Conservation (phyloP, 2,797 vertebrate species). For the Characodon lateralis region DNA sequence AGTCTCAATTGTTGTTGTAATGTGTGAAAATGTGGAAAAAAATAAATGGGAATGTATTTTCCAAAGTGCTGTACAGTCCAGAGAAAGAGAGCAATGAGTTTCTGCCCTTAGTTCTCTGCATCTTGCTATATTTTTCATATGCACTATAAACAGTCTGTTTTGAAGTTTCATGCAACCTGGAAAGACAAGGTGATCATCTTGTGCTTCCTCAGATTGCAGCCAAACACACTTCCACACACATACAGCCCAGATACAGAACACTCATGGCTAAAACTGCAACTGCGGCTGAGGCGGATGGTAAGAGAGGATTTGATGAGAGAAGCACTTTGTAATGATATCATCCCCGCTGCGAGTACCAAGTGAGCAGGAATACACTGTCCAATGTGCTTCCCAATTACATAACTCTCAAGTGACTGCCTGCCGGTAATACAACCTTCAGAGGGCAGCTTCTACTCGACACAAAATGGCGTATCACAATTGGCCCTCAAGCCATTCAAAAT, state of each 20-base stretch:
- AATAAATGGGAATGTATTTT: background rate
- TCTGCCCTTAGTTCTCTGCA: background rate
- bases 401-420: conserved; percentile 59
- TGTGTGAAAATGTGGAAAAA: background rate
- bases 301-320: conserved; percentile 69
- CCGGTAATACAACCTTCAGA: conserved; percentile 60
- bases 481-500: conserved; percentile 41
- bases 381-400: conserved; percentile 60
- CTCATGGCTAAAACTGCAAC: conserved; percentile 33
- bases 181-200: conserved; percentile 26
- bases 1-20: background rate
- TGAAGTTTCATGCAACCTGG: conserved; percentile 8
- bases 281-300: conserved; percentile 39
- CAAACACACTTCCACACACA: conserved; percentile 3
- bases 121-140: conserved; percentile 28
- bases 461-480: conserved; percentile 29
- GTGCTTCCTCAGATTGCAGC: conserved; percentile 21
- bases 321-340: conserved; percentile 71
- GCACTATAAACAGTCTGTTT: background rate
- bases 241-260: conserved; percentile 22
- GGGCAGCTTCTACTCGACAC: conserved; percentile 41
- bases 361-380: conserved; percentile 46
- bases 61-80: background rate
- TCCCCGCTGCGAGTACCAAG: conserved; percentile 54
- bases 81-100: background rate